Evolutionary conservation across 2,888 invertebrate genomes (phyloP), one percentile per base, ranked within the genome.

Genomic region (Pinctada fucata): DNA sequence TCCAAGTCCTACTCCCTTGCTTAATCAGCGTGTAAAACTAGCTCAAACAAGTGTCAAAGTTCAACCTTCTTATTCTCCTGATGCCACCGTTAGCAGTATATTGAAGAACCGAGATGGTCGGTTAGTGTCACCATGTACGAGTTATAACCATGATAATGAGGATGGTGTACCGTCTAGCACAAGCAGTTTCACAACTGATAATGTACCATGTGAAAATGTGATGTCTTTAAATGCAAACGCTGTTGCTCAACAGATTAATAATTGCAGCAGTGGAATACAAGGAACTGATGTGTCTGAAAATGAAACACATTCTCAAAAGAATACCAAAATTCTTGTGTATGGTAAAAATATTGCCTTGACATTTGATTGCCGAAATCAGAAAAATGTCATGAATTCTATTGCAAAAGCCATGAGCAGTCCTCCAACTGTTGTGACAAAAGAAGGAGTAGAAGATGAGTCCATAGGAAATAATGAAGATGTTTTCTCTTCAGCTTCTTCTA

Each of bases 281-380:
- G n/a, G 2, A 6, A 58, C 10, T 63, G 51, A n/a, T 63, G 8
- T 10, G 4, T 13, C 49, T 31, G 67, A 70, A 13, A 52, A 3
- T 45, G 51, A 16, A 51, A 6, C 49, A 63, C 65, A 65, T 50
- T 48, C 75, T 58, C 77, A 72, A 49, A 78, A 75, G 75, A 80
- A 80, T 48, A 80, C 80, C 6, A 80, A 80, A 75, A 72, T 80
- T 49, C 71, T 77, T 50, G 76, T 78, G 8, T 77, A 78, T 78
- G 80, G 80, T 16, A 80, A 80, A 71, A 80, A 77, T 3, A 80
- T 80, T 68, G 77, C 77, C 3, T 47, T 80, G 47, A 80, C 80
- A 51, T 80, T 80, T 78, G 80, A 80, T 47, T 75, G 75, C n/a
- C 50, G 69, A 31, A 75, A 68, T 68, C 75, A 75, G 49, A 75